Conservation (phyloP, 2,888 invertebrate species). For the Pteria penguin region DNA sequence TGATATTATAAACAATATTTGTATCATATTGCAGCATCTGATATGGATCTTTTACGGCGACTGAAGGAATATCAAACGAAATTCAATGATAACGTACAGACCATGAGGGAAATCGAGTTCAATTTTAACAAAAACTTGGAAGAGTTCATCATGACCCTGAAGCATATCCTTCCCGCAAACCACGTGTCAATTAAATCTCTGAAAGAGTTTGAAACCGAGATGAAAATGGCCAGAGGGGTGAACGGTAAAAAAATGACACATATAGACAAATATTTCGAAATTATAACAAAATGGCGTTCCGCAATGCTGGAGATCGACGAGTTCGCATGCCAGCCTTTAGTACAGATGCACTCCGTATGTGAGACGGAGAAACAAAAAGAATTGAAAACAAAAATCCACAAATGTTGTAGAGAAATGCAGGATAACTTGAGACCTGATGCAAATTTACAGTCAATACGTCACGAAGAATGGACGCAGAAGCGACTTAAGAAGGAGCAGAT, state of each 20-base stretch:
- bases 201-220: constrained; percentile 60
- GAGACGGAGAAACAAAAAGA: constrained; percentile 68
- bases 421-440: constrained; percentile 53
- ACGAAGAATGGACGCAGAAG: constrained; percentile 63
- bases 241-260: constrained; percentile 49
- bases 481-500: constrained; percentile 62
- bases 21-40: constrained; percentile 56
- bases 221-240: constrained; percentile 56
- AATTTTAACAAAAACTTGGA: constrained; percentile 64
- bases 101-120: constrained; percentile 64
- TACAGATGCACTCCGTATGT: constrained; percentile 64
- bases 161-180: constrained; percentile 58
- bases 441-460: constrained; percentile 52
- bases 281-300: constrained; percentile 50
- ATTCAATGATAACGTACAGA: constrained; percentile 51
- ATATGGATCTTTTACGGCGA: constrained; percentile 56
- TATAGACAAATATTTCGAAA: constrained; percentile 55
- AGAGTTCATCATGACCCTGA: constrained; percentile 65
- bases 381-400: constrained; percentile 58
- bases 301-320: constrained; percentile 54
- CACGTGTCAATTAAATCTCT: constrained; percentile 51
- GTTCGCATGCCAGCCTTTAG: constrained; percentile 60
- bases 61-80: constrained; percentile 56
- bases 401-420: constrained; percentile 53
- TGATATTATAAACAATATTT: no score